Evolutionary conservation across 30 jellyfish, hydroid and myxozoan species (phyloP), one percentile per base, ranked within the genome.

Genomic region (Sanderia malayensis): DNA sequence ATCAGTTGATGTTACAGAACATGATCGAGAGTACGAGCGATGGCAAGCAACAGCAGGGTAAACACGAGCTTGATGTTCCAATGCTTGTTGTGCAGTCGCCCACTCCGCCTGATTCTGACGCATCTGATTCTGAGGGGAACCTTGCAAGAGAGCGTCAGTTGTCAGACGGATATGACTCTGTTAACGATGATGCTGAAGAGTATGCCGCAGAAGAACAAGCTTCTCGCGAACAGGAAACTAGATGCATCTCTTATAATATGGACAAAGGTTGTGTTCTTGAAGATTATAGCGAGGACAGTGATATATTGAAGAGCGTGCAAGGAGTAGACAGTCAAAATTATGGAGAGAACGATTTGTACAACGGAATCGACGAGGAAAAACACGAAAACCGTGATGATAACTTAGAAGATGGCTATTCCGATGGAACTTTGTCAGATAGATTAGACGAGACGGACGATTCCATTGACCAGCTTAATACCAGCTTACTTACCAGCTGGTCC

Each of bases 401-500:
- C n/a, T n/a, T n/a, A n/a, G n/a, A n/a, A n/a, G n/a, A n/a, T n/a
- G n/a, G n/a, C n/a, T n/a, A n/a, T n/a, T n/a, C n/a, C n/a, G n/a
- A n/a, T n/a, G n/a, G n/a, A n/a, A n/a, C n/a, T n/a, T n/a, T n/a
- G 17, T 17, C 49, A 4, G 86, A 33, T 1, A 47, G 22, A 29
- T 19, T 7, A 31, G 34, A 74, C 31, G 88, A 76, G 3, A 8
- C 73, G 24, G 57, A 31, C 31, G 37, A 34, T 13, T 62, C 88
- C 19, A 19, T 29, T 22, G 88, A 76, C 17, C 65, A 61, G 34
- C 45, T 46, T 21, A 63, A 62, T 11, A 61, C 32, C 15, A 76
- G 79, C 68, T 63, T 76, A 46, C 61, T 76, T 64, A 76, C 88
- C 2, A 76, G 88, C 55, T 76, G 88, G 88, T 61, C 80, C 15